Base-by-base conservation (phyloP, 2,113 vertebrate species). In the Phalacrocorax pelagicus region DNA sequence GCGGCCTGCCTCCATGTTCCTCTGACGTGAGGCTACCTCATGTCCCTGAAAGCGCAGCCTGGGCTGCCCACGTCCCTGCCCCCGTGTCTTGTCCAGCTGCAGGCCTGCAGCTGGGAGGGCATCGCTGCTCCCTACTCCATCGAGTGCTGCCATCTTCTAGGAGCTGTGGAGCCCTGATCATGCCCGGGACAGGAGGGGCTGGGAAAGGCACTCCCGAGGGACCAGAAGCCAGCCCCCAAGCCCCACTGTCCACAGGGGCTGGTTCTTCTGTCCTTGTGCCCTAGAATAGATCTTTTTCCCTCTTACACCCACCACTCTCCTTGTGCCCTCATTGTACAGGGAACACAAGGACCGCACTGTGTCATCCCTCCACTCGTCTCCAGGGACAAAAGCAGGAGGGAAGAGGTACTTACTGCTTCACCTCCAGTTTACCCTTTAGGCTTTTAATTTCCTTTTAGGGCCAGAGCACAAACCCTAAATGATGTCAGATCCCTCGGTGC, bases 401-500 rank as follows among this genome's bases (percentile, higher is more conserved):
- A 84, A 85, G 46, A 83, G 49, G 29, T 66, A 46, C 71, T 88
- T 83, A 66, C 30, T 34, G 59, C 79, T 95, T 95, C 92, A 92
- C 90, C 82, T 92, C 72, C 5, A 9, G 80, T 88, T 74, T 86
- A 80, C 82, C 69, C 80, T 84, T 58, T 34, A 90, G 92, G 94
- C 88, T 92, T 97, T 94, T 92, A 93, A 94, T 94, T 94, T 94
- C 91, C 83, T 95, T 88, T 88, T 2, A 92, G 72, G 92, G 20
- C 65, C 83, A 81, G 88, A 89, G 91, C 59, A 72, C 80, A 81
- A 63, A 44, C 81, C 40, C 32, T 63, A 29, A 92, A 69, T 46
- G 62, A 82, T 89, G 91, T 72, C 94, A 94, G 86, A 91, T 75
- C 88, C 91, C 92, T 75, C 22, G 1, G 49, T 77, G 91, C 24